Evolutionary conservation across 2,797 vertebrate genomes (phyloP), one percentile per base, ranked within the genome.

Genomic region (Chiloscyllium punctatum): DNA sequence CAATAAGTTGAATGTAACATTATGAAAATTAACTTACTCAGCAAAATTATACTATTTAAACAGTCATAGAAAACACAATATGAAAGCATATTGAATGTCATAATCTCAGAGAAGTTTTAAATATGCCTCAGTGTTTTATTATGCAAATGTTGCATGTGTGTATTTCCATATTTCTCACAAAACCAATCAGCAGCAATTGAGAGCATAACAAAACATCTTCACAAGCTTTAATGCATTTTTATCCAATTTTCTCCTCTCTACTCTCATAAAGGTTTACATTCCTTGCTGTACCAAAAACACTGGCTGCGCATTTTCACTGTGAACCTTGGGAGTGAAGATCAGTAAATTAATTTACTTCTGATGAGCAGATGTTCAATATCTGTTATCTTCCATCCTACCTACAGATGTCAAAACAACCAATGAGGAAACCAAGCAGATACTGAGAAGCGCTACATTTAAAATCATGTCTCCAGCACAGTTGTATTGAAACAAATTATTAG

Each of bases 141-240:
- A 91, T 91, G 88, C 57, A 91, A 91, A 91, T 91, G 6, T 18
- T 7, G 30, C 88, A 91, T 53, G 53, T 66, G 88, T 37, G 91
- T 15, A n/a, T 91, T 91, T 91, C 53, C 57, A 91, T 91, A 66
- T 66, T 66, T 66, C 66, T 91, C 88, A 37, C 57, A 91, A 91
- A 91, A 91, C 66, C 88, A 62, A 62, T 66, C 57, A 21, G 13
- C 33, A 66, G 11, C 33, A 62, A 66, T 66, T 62, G 88, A 66
- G 30, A 91, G 18, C 37, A 62, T 77, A 33, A 90, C 16, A 62
- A n/a, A 62, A 18, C 4, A 88, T 57, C n/a, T 62, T n/a, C 33
- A 48, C 7, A 91, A 62, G 0, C 30, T 62, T n/a, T 33, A 4
- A 13, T 90, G 13, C 87, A 90, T n/a, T n/a, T 23, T 91, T 91